These are phyloP conservation scores for Furnarius figulus DNA, from an alignment of 2,113 vertebrate species.

Conservation along the genomic window DNA sequence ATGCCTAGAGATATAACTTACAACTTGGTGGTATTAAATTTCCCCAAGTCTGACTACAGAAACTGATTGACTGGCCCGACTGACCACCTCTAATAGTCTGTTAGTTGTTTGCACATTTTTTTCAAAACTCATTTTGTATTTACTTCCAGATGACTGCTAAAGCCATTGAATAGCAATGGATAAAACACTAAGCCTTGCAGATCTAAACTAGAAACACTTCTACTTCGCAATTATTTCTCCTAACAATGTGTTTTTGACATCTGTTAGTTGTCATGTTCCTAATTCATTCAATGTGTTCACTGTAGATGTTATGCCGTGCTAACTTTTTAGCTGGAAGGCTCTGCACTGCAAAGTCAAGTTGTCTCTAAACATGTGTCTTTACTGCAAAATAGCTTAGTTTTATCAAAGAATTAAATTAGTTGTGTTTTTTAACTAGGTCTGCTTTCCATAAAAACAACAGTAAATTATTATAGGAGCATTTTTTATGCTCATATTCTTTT, in stretches of 20 bases:
- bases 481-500: background rate
- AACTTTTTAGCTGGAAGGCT: conserved; percentile 1
- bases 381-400: background rate
- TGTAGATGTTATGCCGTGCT: background rate
- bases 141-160: conserved; percentile 34
- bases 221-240: conserved; percentile 9
- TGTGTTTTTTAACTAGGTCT: background rate
- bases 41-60: background rate
- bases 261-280: conserved; percentile 38
- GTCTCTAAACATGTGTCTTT: background rate
- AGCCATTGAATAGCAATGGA: background rate
- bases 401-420: background rate
- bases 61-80: background rate
- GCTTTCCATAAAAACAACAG: background rate
- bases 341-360: background rate
- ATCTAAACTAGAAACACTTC: conserved; percentile 47
- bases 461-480: background rate
- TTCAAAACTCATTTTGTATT: background rate
- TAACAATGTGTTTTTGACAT: conserved; percentile 23
- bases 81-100: background rate
- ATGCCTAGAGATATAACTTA: background rate
- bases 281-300: conserved; percentile 41
- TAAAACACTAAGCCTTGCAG: conserved; percentile 8
- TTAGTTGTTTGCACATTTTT: background rate
- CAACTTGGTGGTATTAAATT: background rate